Evolutionary conservation across 2,113 vertebrate genomes (phyloP).

Genomic region (Corythornis cristatus): DNA sequence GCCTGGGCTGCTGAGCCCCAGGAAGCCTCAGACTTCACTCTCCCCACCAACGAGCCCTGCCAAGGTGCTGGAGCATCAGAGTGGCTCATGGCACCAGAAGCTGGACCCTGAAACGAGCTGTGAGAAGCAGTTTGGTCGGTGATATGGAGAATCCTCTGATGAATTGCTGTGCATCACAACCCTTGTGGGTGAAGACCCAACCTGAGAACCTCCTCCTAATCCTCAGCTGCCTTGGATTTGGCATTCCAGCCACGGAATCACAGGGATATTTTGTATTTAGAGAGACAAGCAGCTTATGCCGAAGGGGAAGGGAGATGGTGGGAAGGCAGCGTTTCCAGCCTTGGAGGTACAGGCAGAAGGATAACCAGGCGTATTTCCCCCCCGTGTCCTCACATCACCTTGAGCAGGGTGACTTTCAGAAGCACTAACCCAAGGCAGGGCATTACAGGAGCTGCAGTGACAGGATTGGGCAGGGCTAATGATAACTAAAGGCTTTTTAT

Average conservation of each 20-base stretch:
- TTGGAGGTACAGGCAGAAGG: not conserved
- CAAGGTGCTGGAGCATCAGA: accelerated
- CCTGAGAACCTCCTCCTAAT: not conserved
- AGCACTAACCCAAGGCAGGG: not conserved
- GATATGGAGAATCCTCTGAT: accelerated
- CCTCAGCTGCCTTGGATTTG: not conserved
- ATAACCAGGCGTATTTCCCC: not conserved
- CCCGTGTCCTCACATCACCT: not conserved
- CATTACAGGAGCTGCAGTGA: not conserved
- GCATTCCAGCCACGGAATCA: accelerated
- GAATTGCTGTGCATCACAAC: not conserved
- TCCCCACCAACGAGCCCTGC: not conserved
- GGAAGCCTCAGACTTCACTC: not conserved
- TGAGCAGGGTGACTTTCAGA: not conserved
- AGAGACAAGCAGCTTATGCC: not conserved
- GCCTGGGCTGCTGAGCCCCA: not conserved
- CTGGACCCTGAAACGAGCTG: accelerated
- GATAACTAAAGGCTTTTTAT: not conserved
- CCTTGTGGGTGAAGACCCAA: not conserved
- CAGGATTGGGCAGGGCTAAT: not conserved
- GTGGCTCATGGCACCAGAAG: not conserved
- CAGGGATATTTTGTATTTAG: not conserved
- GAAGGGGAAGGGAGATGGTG: not conserved
- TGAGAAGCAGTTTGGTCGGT: not conserved
- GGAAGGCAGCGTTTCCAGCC: accelerated